Base-by-base conservation (phyloP, 2,113 vertebrate species). In the Cromileptes altivelis region DNA sequence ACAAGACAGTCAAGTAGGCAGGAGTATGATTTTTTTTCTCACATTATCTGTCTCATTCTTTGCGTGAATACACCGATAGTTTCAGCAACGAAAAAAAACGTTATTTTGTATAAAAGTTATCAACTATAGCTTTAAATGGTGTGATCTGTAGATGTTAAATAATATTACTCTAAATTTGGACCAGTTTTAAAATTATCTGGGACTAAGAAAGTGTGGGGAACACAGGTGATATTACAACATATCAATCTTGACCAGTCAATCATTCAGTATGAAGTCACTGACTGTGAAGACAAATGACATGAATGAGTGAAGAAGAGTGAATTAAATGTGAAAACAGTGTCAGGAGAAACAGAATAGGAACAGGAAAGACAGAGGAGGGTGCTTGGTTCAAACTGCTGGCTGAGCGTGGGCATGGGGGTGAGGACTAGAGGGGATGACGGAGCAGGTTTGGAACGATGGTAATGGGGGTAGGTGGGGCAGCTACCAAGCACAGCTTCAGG, bases 401-500 rank as follows among this genome's bases (percentile, higher is more conserved):
- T 72, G 75, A 85, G 84, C 33, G 71, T 74, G 68, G 69, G 58
- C 18, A 79, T 75, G 73, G 63, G 57, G 58, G 63, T 53, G 65
- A 76, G 67, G 49, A 53, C 62, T 15, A 33, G 42, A 18, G 58
- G 60, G 47, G 70, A 78, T 56, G 76, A 73, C 21, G 68, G 60
- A 75, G 75, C 7, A 0, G 85, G 78, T 80, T 89, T 83, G 78
- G 68, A 76, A 81, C 53, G 17, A 81, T 80, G 74, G 65, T 21
- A 73, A 69, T 63, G 70, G 15, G 21, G 47, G 14, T 61, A 4
- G 57, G 83, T 61, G 55, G 50, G 73, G 55, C n/a, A 57, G 80
- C 79, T 61, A 84, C 79, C 53, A 87, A 90, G 89, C 86, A 85
- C 67, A 92, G 90, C 86, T 78, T 85, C 77, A 90, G 84, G 64